A percentile compares a stretch with the other conserved stretches of the same genome.
Evolutionary conservation across 2,797 vertebrate genomes (phyloP).

Genomic region (Buphagus erythrorhynchus): DNA sequence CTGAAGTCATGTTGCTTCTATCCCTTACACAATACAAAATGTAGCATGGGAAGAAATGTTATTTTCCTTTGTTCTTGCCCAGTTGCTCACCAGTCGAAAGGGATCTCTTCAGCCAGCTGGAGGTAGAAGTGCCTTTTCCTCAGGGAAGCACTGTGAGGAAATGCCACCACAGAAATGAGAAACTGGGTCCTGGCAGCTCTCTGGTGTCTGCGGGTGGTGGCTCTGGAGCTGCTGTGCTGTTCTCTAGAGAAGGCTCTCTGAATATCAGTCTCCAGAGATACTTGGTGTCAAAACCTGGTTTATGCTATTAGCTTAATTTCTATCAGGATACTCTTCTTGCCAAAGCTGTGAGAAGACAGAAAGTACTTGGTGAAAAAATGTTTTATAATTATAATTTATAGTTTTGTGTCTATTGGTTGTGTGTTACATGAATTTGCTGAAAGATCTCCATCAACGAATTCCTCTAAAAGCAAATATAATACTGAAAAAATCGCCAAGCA

Average conservation of each 20-base stretch:
- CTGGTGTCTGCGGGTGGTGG: background rate
- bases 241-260: background rate
- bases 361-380: background rate
- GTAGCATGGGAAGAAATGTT: background rate
- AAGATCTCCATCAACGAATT: background rate
- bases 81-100: background rate
- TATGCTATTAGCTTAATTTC: background rate
- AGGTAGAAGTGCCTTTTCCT: background rate
- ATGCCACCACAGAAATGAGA: background rate
- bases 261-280: background rate
- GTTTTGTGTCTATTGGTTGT: background rate
- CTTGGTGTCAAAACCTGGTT: background rate
- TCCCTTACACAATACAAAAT: background rate
- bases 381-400: background rate
- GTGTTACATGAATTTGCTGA: background rate
- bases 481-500: background rate
- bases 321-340: background rate
- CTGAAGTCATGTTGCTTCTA: background rate
- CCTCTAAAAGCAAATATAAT: background rate
- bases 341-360: background rate
- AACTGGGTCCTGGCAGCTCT: background rate
- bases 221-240: background rate
- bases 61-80: background rate
- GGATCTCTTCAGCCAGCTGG: background rate
- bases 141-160: background rate